phyloP scores from a whole-genome alignment of 2,797 vertebrate genomes.

The Stomatorhinus walkeri region DNA sequence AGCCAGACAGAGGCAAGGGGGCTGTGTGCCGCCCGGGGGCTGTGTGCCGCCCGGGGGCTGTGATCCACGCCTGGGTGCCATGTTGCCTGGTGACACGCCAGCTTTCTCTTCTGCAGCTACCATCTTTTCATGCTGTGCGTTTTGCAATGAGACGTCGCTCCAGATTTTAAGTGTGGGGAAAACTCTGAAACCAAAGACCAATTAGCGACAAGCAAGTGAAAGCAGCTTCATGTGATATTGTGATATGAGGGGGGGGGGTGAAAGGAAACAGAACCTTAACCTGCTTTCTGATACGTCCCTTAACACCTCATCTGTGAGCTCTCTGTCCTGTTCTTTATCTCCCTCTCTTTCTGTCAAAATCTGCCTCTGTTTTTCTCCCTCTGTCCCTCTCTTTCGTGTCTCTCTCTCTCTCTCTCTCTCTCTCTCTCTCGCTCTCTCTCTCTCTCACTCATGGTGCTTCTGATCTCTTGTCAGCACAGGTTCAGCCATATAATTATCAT shows the following conservation, averaged over 20 bases:
- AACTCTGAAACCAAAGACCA: neutral
- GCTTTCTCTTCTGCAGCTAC: neutral
- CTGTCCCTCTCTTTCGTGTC: neutral
- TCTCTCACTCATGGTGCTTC: neutral
- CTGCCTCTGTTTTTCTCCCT: neutral
- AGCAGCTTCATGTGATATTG: neutral
- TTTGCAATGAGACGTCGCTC: neutral
- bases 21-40: neutral
- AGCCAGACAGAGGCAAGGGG: neutral
- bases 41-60: neutral
- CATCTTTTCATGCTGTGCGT: neutral
- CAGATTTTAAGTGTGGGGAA: neutral
- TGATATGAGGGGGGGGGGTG: neutral
- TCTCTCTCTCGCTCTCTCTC: neutral
- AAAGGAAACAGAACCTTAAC: neutral
- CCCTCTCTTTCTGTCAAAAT: neutral
- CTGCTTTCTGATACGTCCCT: neutral
- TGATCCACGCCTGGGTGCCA: neutral
- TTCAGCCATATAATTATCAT: slow-evolving; percentile 18
- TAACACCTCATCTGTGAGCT: neutral
- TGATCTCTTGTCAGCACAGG: neutral
- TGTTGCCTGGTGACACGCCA: neutral
- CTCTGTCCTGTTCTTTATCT: neutral
- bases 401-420: neutral
- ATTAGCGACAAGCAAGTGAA: neutral